Conservation (phyloP, 2,797 vertebrate genomes). For the Brachyrhaphis roseni region DNA sequence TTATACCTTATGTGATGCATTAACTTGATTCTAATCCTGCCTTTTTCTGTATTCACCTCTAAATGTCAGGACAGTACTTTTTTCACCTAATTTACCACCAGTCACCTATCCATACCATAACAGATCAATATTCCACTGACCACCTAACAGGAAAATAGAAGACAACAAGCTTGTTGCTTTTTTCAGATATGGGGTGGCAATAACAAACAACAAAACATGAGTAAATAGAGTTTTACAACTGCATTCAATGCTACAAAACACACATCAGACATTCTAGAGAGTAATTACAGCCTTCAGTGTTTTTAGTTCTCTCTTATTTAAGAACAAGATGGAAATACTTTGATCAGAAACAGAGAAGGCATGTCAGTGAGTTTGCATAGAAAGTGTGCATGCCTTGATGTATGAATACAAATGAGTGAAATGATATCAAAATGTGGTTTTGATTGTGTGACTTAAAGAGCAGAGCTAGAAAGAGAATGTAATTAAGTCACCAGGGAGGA, state of each 20-base stretch:
- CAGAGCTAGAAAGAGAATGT: conserved; percentile 29
- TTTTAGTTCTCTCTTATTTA: conserved; percentile 50
- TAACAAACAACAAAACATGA: not conserved
- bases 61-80: not conserved
- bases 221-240: conserved; percentile 7
- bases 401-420: conserved; percentile 64
- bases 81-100: not conserved
- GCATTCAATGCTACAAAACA: conserved; percentile 6
- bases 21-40: not conserved
- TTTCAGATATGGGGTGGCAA: not conserved
- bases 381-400: conserved; percentile 23
- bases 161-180: not conserved
- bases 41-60: not conserved
- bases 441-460: conserved; percentile 61
- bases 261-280: conserved; percentile 9
- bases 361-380: conserved; percentile 8
- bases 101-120: not conserved
- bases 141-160: not conserved
- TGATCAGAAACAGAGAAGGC: conserved; percentile 38
- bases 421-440: conserved; percentile 67
- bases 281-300: conserved; percentile 55
- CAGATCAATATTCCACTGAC: not conserved
- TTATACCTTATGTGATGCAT: not conserved
- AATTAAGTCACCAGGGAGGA: conserved; percentile 56
- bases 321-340: conserved; percentile 54